phyloP scores from a whole-genome alignment of 2,888 invertebrate species.

The Sphinx pinastri region DNA sequence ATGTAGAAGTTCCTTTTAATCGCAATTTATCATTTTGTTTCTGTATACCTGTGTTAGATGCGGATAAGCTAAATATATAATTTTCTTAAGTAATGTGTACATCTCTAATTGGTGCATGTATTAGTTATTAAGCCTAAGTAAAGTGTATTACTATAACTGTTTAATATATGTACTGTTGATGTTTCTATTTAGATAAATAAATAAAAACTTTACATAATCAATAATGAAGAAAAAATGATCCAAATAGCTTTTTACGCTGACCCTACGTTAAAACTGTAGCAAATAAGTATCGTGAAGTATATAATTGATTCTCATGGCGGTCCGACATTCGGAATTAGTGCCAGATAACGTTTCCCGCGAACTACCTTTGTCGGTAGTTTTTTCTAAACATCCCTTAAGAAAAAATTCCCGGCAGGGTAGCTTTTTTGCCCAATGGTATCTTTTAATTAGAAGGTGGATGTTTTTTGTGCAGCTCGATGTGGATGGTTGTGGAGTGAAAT shows the following conservation, averaged over 20 bases:
- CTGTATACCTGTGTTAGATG: too few species aligned
- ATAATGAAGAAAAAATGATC: not conserved
- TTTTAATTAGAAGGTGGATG: slow-evolving; percentile 72
- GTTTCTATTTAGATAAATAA: too few species aligned
- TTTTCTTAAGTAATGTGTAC: too few species aligned
- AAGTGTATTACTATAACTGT: too few species aligned
- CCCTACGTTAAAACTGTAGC: slow-evolving; percentile 13
- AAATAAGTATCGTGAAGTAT: slow-evolving; percentile 5
- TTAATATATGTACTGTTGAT: too few species aligned
- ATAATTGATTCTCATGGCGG: slow-evolving; percentile 63
- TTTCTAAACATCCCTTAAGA: slow-evolving; percentile 59
- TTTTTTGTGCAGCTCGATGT: slow-evolving; percentile 40
- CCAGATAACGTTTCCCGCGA: slow-evolving; percentile 60
- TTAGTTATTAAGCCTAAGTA: too few species aligned
- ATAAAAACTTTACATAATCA: too few species aligned
- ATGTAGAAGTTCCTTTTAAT: too few species aligned
- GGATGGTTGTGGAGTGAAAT: slow-evolving; percentile 20
- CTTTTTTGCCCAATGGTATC: slow-evolving; percentile 70
- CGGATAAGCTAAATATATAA: too few species aligned
- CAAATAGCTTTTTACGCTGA: not conserved
- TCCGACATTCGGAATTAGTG: slow-evolving; percentile 60
- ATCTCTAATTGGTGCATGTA: too few species aligned
- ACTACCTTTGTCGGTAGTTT: slow-evolving; percentile 76
- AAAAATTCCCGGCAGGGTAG: slow-evolving; percentile 64
- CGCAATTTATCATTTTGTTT: too few species aligned